Base-by-base conservation (phyloP, 1,140 invertebrate genomes). In the Drosophila tsacasi region DNA sequence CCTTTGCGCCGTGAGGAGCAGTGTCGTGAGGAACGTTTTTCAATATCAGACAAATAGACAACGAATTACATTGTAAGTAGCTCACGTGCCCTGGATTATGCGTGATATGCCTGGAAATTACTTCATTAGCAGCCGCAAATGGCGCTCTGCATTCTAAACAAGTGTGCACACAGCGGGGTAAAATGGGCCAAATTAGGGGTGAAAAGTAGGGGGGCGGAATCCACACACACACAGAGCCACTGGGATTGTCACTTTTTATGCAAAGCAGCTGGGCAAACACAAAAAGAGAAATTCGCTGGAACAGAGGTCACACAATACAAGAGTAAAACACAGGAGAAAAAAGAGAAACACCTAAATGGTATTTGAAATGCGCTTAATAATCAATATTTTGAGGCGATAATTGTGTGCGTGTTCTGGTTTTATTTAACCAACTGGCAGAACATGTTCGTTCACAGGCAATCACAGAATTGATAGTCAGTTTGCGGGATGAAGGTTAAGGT, bases 21-120 rank as follows among this genome's bases (percentile, higher is more conserved):
- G 25, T 75, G 44, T 66, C 47, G 30, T 67, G 74, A 59, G 58
- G 59, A 72, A 79, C 76, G 76, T 79, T 89, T 89, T 89, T 89
- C 84, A 89, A 89, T 89, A 89, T 89, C 86, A 90, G 80, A 90
- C 85, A 90, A 90, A 90, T 90, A 90, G 85, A 90, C 85, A 90
- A 85, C 85, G 85, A 90, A 90, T 90, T 90, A 90, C 86, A 85
- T 91, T 91, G 82, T 90, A 90, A 90, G 85, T 90, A 90, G 85
- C 85, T 90, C 85, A 90, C 85, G 85, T 90, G 85, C 85, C 84
- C 75, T 76, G 82, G 85, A 90, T 90, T 90, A 90, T 90, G 85
- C 85, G 85, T 90, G 85, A 90, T 90, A 90, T 90, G 85, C 86
- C 86, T 90, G 67, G 75, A 90, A 90, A 90, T 90, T 90, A 90